Evolutionary conservation across 2,113 vertebrate genomes (phyloP).

Genomic region (Paramisgurnus dabryanus): DNA sequence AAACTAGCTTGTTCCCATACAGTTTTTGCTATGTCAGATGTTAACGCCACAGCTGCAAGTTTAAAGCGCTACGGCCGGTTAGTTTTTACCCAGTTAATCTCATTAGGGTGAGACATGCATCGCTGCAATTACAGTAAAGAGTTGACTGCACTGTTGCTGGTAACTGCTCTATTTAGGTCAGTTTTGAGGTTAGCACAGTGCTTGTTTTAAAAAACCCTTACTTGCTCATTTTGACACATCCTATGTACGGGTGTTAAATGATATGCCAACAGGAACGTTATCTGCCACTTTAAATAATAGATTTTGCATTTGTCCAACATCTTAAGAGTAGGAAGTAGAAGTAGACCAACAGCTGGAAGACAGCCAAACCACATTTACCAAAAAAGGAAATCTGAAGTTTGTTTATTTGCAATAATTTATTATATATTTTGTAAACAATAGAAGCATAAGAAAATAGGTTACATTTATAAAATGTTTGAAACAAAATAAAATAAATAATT

Average conservation of each 20-base stretch:
- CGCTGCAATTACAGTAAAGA: constrained; percentile 69
- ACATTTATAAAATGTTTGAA: neutral
- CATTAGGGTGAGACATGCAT: constrained; percentile 58
- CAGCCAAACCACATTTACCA: constrained; percentile 23
- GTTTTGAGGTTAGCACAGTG: constrained; percentile 65
- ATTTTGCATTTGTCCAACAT: neutral
- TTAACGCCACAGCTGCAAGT: neutral
- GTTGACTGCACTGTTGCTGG: constrained; percentile 64
- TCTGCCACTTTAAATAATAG: neutral
- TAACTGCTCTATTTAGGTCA: constrained; percentile 76
- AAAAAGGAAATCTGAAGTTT: constrained; percentile 28
- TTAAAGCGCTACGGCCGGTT: neutral
- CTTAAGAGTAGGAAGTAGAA: neutral
- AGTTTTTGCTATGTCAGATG: constrained; percentile 32
- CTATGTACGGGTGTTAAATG: neutral
- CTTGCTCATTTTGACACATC: constrained; percentile 12
- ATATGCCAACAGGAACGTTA: neutral
- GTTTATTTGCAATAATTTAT: constrained; percentile 24
- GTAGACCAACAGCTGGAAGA: neutral
- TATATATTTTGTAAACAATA: neutral
- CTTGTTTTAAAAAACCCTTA: constrained; percentile 20
- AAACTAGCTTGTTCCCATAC: constrained; percentile 31
- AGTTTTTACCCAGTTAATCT: constrained; percentile 11
- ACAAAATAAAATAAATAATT: constrained; percentile 3
- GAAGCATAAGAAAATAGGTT: neutral